Percentiles rank a stretch among this genome's conserved stretches.
These are phyloP conservation scores for Lepus townsendii DNA, from an alignment of 2,797 vertebrate species.

Conservation along the genomic window DNA sequence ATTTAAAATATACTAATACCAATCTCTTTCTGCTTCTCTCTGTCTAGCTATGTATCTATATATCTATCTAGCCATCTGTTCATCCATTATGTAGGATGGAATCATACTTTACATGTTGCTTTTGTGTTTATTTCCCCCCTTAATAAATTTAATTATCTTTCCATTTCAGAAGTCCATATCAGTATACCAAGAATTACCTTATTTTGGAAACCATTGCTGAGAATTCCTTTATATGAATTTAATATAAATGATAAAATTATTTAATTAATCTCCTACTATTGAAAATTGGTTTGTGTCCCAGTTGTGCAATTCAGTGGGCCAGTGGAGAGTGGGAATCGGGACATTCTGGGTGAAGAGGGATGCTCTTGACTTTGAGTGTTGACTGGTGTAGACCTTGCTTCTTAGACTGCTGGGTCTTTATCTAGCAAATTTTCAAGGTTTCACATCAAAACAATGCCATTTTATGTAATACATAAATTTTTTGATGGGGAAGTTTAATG, in stretches of 20 bases:
- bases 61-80: not conserved
- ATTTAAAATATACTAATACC: not conserved
- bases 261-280: not conserved
- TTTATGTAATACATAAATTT: not conserved
- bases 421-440: not conserved
- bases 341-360: not conserved
- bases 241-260: slow-evolving; percentile 10
- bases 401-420: not conserved
- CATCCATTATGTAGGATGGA: not conserved
- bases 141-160: slow-evolving; percentile 40
- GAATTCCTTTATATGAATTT: not conserved
- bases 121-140: not conserved
- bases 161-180: not conserved
- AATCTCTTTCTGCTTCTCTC: not conserved
- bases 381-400: not conserved
- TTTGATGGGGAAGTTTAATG: not conserved
- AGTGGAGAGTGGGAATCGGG: no score
- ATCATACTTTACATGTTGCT: slow-evolving; percentile 5
- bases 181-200: slow-evolving; percentile 42
- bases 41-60: not conserved
- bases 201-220: not conserved
- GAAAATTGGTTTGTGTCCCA: not conserved
- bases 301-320: not conserved
- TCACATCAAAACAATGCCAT: not conserved
- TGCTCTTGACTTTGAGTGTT: not conserved